Evolutionary conservation across 1,140 invertebrate genomes (phyloP).

Genomic region (Pristionchus pacificus): DNA sequence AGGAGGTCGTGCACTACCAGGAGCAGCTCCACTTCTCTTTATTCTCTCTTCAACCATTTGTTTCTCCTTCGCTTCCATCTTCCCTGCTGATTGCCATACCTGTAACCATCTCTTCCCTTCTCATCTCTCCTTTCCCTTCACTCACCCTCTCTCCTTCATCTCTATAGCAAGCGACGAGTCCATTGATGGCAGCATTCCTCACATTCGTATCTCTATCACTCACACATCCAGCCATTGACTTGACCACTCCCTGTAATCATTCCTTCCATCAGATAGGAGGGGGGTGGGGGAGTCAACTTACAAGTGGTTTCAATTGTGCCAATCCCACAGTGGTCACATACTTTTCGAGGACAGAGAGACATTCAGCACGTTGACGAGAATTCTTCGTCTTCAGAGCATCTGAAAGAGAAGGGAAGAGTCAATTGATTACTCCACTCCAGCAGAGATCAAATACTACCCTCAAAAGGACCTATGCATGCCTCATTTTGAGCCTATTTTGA

Average conservation of each 20-base stretch:
- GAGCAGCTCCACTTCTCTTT: conserved; percentile 74
- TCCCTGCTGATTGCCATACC: conserved; percentile 79
- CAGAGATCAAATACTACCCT: no score
- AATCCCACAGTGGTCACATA: conserved; percentile 82
- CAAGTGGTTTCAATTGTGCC: conserved; percentile 66
- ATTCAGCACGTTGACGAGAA: conserved; percentile 87
- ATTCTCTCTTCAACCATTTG: conserved; percentile 89
- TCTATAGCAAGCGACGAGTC: conserved; percentile 82
- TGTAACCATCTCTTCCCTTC: background rate
- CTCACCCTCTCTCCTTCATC: conserved; percentile 78
- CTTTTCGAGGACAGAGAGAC: conserved; percentile 80
- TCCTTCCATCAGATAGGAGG: conserved; percentile 70
- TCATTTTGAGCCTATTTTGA: no score
- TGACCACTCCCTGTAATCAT: conserved; percentile 76
- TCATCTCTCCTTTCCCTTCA: background rate
- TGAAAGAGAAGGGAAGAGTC: no score
- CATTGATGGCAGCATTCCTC: conserved; percentile 87
- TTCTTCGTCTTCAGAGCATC: conserved; percentile 89
- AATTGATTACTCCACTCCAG: no score
- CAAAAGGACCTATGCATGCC: no score
- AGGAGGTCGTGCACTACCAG: conserved; percentile 6
- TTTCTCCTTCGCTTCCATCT: conserved; percentile 88
- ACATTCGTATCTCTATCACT: conserved; percentile 92
- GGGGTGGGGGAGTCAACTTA: conserved; percentile 56
- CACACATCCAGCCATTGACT: conserved; percentile 88